Evolutionary conservation across 2,888 invertebrate genomes (phyloP), one percentile per base, ranked within the genome.

Genomic region (Coenonympha glycerion): DNA sequence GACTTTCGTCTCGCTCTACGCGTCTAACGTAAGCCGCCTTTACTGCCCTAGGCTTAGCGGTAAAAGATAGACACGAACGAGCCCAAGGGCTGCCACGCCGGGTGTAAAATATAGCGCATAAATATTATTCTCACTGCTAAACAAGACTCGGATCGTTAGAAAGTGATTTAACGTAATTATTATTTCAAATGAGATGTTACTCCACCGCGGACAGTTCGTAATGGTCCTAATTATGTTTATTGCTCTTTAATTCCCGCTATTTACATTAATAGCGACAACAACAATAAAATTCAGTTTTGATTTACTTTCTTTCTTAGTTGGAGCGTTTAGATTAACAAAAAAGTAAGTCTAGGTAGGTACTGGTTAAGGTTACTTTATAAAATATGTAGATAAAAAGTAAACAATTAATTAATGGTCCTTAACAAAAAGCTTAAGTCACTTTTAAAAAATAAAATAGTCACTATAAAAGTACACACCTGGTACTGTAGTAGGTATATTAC

Each of bases 21-120:
- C 80, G 77, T 79, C 79, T 77, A 76, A 78, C 76, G 79, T 76
- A 77, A 75, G 77, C 71, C 75, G 73, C 72, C 70, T 77, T 75
- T 73, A 76, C 78, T 78, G 85, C 86, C 84, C 79, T 76, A 79
- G 84, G 85, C 86, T 86, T 85, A 84, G 79, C 78, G 80, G 84
- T 76, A 82, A 82, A 86, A 85, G 85, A 87, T 85, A 84, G 84
- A 85, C 85, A 84, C 64, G 76, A 68, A 68, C 66, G 70, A 63
- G 63, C 66, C 66, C 63, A 69, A 83, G 82, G 84, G 84, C 63
- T 82, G 82, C 72, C 55, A 36, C 52, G 44, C 19, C 45, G 33
- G 26, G 42, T 41, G 40, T 52, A 49, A 52, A 55, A 53, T 56
- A 52, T 49, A 24, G 36, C 28, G 19, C 46, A 40, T 53, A 73